Evolutionary conservation across 2,113 vertebrate species (phyloP).

Genomic region (Hippocampus comes): DNA sequence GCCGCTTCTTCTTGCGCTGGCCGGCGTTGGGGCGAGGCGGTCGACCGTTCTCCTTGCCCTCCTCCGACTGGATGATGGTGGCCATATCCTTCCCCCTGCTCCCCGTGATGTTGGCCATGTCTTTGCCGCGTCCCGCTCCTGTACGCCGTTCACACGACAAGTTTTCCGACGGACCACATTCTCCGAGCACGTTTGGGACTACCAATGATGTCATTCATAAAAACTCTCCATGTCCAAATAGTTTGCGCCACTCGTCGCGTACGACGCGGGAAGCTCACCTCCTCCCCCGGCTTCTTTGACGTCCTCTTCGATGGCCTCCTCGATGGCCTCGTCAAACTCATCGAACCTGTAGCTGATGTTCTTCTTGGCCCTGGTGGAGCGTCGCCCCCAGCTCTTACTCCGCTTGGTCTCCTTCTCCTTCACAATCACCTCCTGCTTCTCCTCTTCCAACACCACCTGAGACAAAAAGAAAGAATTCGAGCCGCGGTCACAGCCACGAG

Average conservation of each 20-base stretch:
- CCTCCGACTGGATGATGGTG: constrained; percentile 84
- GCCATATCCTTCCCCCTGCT: constrained; percentile 94
- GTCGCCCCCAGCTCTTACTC: constrained; percentile 84
- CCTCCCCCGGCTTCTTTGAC: constrained; percentile 96
- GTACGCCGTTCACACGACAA: neutral
- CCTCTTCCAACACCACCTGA: constrained; percentile 56
- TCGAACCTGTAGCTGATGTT: constrained; percentile 98
- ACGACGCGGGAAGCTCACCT: constrained; percentile 69
- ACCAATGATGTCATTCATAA: too few species aligned
- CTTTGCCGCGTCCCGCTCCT: constrained; percentile 93
- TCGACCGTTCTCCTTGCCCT: constrained; percentile 86
- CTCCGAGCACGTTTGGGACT: too few species aligned
- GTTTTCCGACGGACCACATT: too few species aligned
- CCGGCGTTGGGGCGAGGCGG: constrained; percentile 71
- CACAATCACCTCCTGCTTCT: constrained; percentile 72
- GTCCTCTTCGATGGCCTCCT: constrained; percentile 97
- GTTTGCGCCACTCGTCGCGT: too few species aligned
- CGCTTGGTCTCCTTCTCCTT: constrained; percentile 88
- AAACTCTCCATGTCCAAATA: too few species aligned
- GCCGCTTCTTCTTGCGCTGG: constrained; percentile 83
- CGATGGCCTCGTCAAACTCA: constrained; percentile 98
- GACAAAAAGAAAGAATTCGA: rapidly evolving
- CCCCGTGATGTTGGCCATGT: constrained; percentile 97
- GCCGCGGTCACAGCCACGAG: neutral
- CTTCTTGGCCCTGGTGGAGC: constrained; percentile 89